Base-by-base conservation (phyloP, 2,113 vertebrate species). In the Salvator merianae region DNA sequence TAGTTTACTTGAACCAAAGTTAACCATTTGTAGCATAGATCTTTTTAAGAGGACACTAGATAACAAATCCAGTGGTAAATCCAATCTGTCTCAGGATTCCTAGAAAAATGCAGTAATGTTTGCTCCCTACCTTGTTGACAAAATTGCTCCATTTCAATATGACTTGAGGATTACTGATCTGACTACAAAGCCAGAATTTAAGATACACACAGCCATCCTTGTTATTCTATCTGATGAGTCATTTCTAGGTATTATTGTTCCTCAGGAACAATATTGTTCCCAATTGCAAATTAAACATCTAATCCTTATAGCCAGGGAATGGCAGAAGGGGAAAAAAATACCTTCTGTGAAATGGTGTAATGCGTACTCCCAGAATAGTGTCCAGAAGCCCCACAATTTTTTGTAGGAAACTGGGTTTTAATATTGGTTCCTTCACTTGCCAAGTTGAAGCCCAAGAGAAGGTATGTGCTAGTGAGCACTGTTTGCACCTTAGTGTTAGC, bases 171-270 rank as follows among this genome's bases (percentile, higher is more conserved):
- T 77, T 50, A 43, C 68, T 78, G 59, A 30, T 36, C 65, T 69
- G 16, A 59, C 65, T 71, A 34, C 20, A 71, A 77, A 70, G 63
- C 43, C 83, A 71, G 75, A 78, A 71, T 36, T 71, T 12, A 34
- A 68, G 36, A 59, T 84, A 62, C 66, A 43, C 55, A 77, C 77
- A 66, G 43, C 59, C 65, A 78, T 18, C 36, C 28, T 62, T 75
- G 20, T 74, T 65, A n/a, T 83, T 75, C 73, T 77, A 53, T 55
- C 76, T 84, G 68, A 84, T 84, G 26, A 74, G 55, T 84, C 28
- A 77, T 77, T 77, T 77, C 28, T 40, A 77, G 59, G 77, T 59
- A 84, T 36, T 43, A 59, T 78, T 36, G 70, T 50, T 70, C 82
- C 82, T 65, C 77, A 50, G 10, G 47, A 63, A 34, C 32, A 76